Evolutionary conservation across 2,888 invertebrate species (phyloP).

Genomic region (Microchrysa polita): DNA sequence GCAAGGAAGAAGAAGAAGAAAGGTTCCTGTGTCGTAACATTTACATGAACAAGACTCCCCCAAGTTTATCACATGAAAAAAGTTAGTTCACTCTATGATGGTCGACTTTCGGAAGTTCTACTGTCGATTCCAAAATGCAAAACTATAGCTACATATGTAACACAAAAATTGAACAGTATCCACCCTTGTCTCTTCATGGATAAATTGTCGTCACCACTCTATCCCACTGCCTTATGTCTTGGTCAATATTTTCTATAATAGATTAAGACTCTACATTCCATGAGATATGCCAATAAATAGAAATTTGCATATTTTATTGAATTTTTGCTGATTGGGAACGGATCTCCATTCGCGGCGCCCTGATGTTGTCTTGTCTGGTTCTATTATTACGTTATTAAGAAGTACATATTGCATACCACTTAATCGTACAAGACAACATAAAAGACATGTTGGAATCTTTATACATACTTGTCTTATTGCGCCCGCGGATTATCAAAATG

Average conservation of each 20-base stretch:
- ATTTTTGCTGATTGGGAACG: conserved; percentile 28
- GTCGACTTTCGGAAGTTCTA: too few relatives aligned
- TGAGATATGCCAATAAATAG: conserved; percentile 18
- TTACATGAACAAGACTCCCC: too few relatives aligned
- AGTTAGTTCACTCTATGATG: too few relatives aligned
- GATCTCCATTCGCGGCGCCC: background rate
- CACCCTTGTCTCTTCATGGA: too few relatives aligned
- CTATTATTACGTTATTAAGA: too few relatives aligned
- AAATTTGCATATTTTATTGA: conserved; percentile 42
- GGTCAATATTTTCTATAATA: conserved; percentile 35
- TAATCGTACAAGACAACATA: background rate
- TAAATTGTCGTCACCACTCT: background rate
- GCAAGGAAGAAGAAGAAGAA: too few relatives aligned
- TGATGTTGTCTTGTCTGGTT: too few relatives aligned
- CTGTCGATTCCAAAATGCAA: too few relatives aligned
- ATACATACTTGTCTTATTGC: background rate
- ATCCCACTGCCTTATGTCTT: background rate
- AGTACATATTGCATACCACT: background rate
- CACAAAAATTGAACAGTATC: too few relatives aligned
- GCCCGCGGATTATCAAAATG: conserved; percentile 17
- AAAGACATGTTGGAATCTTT: background rate
- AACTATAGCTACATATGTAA: too few relatives aligned
- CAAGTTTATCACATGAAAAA: too few relatives aligned
- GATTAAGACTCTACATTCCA: conserved; percentile 40
- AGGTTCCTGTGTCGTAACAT: too few relatives aligned